Evolutionary conservation across 2,888 invertebrate species (phyloP).

Genomic region (Pegoplata infirma): DNA sequence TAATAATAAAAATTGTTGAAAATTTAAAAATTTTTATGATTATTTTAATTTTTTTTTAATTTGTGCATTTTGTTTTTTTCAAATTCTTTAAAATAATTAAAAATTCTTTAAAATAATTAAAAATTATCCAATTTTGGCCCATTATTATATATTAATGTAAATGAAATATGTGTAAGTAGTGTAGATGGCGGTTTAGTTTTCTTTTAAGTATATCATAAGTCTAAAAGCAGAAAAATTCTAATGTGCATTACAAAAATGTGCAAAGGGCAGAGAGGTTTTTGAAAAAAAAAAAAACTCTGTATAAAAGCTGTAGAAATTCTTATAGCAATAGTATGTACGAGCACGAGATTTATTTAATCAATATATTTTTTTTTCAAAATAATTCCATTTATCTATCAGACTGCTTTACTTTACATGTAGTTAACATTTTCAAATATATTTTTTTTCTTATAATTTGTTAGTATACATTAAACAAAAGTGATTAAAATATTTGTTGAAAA

Average conservation of each 20-base stretch:
- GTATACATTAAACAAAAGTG: too few relatives aligned
- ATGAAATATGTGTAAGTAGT: neutral
- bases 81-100: too few relatives aligned
- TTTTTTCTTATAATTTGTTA: constrained; percentile 3
- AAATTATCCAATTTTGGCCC: too few relatives aligned
- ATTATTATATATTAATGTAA: too few relatives aligned
- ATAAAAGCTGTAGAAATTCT: constrained; percentile 8
- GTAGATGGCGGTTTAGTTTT: neutral
- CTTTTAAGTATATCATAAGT: neutral
- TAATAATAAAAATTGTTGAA: too few relatives aligned
- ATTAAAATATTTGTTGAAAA: too few relatives aligned
- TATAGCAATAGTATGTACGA: neutral
- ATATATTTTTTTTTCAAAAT: neutral
- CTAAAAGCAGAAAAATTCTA: constrained; percentile 1
- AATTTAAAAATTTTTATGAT: too few relatives aligned
- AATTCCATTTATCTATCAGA: constrained; percentile 10
- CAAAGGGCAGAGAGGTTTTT: neutral
- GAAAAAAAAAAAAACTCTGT: neutral
- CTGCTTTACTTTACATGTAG: constrained; percentile 8
- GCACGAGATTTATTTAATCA: neutral
- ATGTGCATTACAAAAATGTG: constrained; percentile 27
- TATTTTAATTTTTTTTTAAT: too few relatives aligned
- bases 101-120: too few relatives aligned
- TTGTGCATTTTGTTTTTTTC: too few relatives aligned
- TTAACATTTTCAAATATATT: constrained; percentile 1